These are phyloP conservation scores for Acholoe squamosa DNA, from an alignment of 2,888 invertebrate genomes.

Conservation along the genomic window DNA sequence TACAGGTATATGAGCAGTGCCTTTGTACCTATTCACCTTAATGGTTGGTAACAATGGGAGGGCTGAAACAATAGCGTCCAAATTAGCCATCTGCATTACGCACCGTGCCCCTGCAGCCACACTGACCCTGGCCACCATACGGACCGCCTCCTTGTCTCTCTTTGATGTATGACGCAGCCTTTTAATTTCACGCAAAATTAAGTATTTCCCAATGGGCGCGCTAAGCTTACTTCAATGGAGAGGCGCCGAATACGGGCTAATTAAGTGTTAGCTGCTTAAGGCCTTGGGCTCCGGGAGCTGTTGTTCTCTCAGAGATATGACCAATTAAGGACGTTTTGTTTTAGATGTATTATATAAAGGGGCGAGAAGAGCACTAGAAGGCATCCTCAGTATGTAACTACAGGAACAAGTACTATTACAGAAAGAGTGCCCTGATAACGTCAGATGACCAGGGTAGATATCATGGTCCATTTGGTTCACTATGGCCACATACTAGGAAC, in stretches of 20 bases:
- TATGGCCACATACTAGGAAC: neutral
- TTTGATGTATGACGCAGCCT: conserved; percentile 32
- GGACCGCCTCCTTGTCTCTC: neutral
- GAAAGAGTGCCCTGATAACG: neutral
- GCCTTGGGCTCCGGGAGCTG: neutral
- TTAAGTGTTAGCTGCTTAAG: conserved; percentile 28
- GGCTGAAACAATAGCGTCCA: neutral
- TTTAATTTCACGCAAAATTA: conserved; percentile 57
- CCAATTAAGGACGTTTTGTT: conserved; percentile 52
- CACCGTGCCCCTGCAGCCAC: neutral
- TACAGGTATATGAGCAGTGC: too few relatives aligned
- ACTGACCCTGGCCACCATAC: neutral
- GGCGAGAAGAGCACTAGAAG: neutral
- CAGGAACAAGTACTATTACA: neutral
- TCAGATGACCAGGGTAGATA: neutral
- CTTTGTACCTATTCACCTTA: neutral
- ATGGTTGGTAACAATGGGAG: neutral
- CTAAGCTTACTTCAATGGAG: conserved; percentile 43
- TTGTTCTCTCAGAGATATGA: conserved; percentile 5
- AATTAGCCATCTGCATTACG: conserved; percentile 46
- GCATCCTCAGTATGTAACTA: neutral
- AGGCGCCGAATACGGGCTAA: conserved; percentile 27
- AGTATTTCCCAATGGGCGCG: conserved; percentile 45
- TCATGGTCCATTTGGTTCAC: neutral
- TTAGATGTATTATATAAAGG: conserved; percentile 1